phyloP scores from a whole-genome alignment of 2,113 vertebrate genomes.

The Osmerus mordax region DNA sequence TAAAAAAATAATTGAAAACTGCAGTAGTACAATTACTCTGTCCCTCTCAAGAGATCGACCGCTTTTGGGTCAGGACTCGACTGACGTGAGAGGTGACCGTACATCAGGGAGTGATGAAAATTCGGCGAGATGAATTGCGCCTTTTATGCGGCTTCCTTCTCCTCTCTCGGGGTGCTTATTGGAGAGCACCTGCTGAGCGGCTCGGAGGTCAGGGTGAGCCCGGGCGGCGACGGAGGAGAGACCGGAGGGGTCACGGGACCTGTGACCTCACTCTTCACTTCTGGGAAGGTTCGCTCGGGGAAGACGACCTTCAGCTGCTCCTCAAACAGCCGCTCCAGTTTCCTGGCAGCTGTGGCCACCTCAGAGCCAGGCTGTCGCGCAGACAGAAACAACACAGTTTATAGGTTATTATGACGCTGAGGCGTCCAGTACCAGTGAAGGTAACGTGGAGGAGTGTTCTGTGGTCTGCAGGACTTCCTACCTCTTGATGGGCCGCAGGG shows the following conservation, averaged over 20 bases:
- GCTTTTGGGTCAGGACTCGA: too few relatives aligned
- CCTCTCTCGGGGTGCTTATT: constrained; percentile 12
- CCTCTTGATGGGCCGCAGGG: constrained; percentile 74
- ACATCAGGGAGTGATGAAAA: not conserved
- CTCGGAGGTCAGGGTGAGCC: constrained; percentile 1
- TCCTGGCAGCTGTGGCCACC: constrained; percentile 71
- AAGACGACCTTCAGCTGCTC: constrained; percentile 77
- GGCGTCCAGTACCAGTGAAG: not conserved
- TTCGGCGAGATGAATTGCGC: constrained; percentile 3
- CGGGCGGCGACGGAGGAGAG: constrained; percentile 1
- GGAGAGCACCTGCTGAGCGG: constrained; percentile 3
- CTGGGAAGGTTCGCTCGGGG: constrained; percentile 72
- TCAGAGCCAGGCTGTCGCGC: constrained; percentile 73
- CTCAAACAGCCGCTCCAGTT: constrained; percentile 77
- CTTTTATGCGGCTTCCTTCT: constrained; percentile 7
- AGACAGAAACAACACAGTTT: not conserved
- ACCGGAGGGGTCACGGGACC: not conserved
- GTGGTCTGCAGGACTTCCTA: constrained; percentile 45
- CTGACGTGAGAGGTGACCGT: too few relatives aligned
- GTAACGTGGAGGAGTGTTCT: not conserved
- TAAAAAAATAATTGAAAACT: too few relatives aligned
- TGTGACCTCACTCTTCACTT: constrained; percentile 46
- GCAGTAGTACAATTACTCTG: too few relatives aligned
- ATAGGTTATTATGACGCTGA: not conserved
- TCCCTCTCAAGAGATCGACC: too few relatives aligned